These are phyloP conservation scores for Gortyna flavago DNA, from an alignment of 2,888 invertebrate species.

Conservation along the genomic window DNA sequence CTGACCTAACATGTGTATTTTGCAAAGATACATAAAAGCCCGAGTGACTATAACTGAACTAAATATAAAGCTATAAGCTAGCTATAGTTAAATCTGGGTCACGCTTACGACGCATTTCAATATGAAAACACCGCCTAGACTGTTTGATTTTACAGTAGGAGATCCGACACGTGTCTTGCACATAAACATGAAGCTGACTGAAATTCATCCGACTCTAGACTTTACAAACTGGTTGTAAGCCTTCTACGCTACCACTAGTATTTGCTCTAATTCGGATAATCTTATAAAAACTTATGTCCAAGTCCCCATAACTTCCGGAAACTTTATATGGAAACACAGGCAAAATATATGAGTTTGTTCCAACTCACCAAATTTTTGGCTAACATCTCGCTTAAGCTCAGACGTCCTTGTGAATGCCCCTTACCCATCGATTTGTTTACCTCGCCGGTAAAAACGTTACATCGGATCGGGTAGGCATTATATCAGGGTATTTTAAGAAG, in stretches of 20 bases:
- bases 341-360: conserved; percentile 26
- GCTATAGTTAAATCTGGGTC: conserved; percentile 59
- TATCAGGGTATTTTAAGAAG: conserved; percentile 65
- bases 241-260: not conserved
- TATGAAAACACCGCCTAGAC: conserved; percentile 44
- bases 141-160: conserved; percentile 34
- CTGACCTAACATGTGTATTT: conserved; percentile 1
- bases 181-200: conserved; percentile 26
- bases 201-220: conserved; percentile 11
- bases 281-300: not conserved
- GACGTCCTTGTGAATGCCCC: conserved; percentile 65
- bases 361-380: conserved; percentile 36
- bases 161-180: conserved; percentile 46
- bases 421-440: conserved; percentile 74
- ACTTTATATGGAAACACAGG: conserved; percentile 15
- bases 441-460: conserved; percentile 64
- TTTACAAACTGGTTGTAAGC: not conserved
- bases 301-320: conserved; percentile 2
- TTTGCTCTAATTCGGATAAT: conserved; percentile 6
- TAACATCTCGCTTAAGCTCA: conserved; percentile 39
- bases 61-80: conserved; percentile 48
- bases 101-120: conserved; percentile 55
- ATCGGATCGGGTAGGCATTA: conserved; percentile 68
- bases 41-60: conserved; percentile 27
- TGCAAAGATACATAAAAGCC: conserved; percentile 13